Base-by-base conservation (phyloP, 1,140 invertebrate species). In the Drosophila micromelanica region DNA sequence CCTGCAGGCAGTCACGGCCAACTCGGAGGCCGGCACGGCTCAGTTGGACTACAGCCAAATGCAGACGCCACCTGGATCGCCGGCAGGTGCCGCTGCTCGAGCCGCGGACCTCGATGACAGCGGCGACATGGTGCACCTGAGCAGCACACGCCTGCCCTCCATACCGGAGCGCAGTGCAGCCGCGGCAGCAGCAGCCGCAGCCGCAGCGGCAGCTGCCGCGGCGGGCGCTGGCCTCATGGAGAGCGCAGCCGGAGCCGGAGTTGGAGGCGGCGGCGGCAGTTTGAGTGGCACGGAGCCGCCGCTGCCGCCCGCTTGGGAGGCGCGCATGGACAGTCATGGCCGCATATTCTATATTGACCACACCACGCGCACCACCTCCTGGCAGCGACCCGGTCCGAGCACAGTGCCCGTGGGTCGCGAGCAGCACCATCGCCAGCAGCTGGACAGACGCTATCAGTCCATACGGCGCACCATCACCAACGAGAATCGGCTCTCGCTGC, bases 291-390 rank as follows among this genome's bases (percentile, higher is more conserved):
- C 48, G 23, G 90, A 91, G 56, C 97, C 98, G 91, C 96, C 97
- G 15, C 91, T 98, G 70, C 97, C 97, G 40, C 95, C 96, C 94
- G 96, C 96, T 17, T 98, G 97, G 97, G 97, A 98, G 93, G 97
- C 97, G 1, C 94, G 97, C 52, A 97, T 98, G 92, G 97, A 98
- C 90, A 97, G 96, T 78, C 97, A 98, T 85, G 97, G 97, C 0
- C 93, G 97, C 45, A 96, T 98, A 54, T 98, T 98, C 91, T 98
- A 98, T 86, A 97, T 98, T 42, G 97, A 98, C 92, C 97, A 98
- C 89, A 94, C 97, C 1, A 97, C 97, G 78, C 93, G 97, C n/a
- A 98, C 96, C 11, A 98, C 97, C 4, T 98, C 97, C 13, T 98
- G 97, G 98, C 96, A 97, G 78, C 93, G 97, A 46, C 97, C 97